These are phyloP conservation scores for Julus scanicus DNA, from an alignment of 2,888 invertebrate species.

Conservation along the genomic window DNA sequence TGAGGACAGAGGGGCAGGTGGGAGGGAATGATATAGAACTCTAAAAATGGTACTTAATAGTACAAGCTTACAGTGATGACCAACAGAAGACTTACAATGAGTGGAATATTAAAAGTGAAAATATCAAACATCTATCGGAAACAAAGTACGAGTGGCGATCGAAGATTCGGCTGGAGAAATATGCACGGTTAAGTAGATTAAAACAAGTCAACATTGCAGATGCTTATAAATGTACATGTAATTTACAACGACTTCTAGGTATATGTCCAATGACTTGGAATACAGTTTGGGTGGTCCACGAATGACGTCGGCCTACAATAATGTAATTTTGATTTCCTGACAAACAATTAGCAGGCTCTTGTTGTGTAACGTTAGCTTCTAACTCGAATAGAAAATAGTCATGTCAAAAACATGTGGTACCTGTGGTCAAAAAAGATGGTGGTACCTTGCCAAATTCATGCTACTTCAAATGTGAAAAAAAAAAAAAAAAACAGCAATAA, in stretches of 20 bases:
- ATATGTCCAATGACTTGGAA: background rate
- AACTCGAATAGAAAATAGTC: no score
- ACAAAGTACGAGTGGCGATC: slow-evolving; percentile 18
- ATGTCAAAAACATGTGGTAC: no score
- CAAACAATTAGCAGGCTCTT: background rate
- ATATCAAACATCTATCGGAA: slow-evolving; percentile 27
- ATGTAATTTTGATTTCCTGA: background rate
- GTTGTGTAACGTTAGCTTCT: no score
- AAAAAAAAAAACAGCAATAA: background rate
- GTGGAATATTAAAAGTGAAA: background rate
- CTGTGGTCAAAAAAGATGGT: no score
- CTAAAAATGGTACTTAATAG: background rate
- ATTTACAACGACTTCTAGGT: background rate
- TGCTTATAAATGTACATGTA: background rate
- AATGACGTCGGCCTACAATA: background rate
- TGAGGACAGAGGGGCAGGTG: background rate
- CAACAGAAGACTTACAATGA: slow-evolving; percentile 2
- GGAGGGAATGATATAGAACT: slow-evolving; percentile 33
- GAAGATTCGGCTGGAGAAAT: background rate
- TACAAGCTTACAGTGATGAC: background rate
- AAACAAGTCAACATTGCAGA: background rate
- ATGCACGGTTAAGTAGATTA: background rate
- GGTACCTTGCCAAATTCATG: no score
- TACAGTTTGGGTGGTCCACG: background rate
- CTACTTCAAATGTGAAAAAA: background rate